Evolutionary conservation across 2,113 vertebrate genomes (phyloP).

Genomic region (Noturus placidus): DNA sequence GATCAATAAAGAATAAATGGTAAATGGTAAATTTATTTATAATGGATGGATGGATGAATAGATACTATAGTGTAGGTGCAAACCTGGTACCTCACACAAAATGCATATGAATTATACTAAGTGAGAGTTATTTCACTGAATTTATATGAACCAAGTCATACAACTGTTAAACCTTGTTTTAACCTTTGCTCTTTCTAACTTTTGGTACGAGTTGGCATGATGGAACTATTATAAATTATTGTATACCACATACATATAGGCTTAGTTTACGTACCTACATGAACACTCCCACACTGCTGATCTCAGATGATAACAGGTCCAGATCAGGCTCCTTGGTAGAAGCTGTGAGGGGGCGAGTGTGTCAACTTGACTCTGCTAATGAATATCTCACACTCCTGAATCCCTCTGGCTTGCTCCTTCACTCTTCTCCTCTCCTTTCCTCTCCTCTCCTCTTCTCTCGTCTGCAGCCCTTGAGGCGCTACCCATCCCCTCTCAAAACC

Average conservation of each 20-base stretch:
- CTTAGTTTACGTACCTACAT: slow-evolving; percentile 55
- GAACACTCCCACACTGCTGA: slow-evolving; percentile 50
- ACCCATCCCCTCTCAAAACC: slow-evolving; percentile 65
- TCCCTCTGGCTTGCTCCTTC: slow-evolving; percentile 63
- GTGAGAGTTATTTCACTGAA: background rate
- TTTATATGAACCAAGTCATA: background rate
- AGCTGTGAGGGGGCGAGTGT: slow-evolving; percentile 69
- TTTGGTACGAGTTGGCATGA: background rate
- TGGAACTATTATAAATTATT: slow-evolving; percentile 10
- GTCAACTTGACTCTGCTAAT: slow-evolving; percentile 80
- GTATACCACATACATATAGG: slow-evolving; percentile 9
- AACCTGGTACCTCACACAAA: background rate
- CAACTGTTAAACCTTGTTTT: background rate
- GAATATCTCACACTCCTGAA: slow-evolving; percentile 74
- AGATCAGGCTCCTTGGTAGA: slow-evolving; percentile 66
- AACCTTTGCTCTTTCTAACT: slow-evolving; percentile 6
- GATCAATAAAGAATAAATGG: too few relatives aligned
- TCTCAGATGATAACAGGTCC: slow-evolving; percentile 58
- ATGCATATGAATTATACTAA: background rate
- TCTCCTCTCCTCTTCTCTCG: slow-evolving; percentile 68
- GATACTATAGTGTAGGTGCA: background rate
- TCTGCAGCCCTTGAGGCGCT: slow-evolving; percentile 63
- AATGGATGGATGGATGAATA: too few relatives aligned
- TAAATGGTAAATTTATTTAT: too few relatives aligned
- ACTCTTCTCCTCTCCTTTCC: slow-evolving; percentile 65